Percentiles rank a stretch among this genome's conserved stretches.
Evolutionary conservation across 2,888 invertebrate genomes (phyloP).

Genomic region (Nomada flava): DNA sequence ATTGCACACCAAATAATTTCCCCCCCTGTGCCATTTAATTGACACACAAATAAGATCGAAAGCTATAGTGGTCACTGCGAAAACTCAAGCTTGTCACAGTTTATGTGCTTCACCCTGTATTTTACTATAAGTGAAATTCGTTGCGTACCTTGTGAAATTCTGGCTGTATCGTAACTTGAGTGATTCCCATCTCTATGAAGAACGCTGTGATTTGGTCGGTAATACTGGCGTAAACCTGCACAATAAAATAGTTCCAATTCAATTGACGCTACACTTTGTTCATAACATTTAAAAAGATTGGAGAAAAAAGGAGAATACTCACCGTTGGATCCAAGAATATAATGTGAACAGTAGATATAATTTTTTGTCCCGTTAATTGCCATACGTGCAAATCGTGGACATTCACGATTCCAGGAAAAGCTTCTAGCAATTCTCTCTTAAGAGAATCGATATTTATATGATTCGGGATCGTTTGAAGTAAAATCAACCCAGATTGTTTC

Average conservation of each 20-base stretch:
- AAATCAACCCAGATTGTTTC: slow-evolving; percentile 94
- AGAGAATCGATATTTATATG: slow-evolving; percentile 92
- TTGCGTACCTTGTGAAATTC: slow-evolving; percentile 87
- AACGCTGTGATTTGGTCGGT: slow-evolving; percentile 89
- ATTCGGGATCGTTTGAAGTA: slow-evolving; percentile 96
- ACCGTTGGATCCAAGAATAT: slow-evolving; percentile 89
- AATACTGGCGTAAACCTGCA: slow-evolving; percentile 85
- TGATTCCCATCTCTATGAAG: slow-evolving; percentile 92
- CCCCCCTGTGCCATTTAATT: no score
- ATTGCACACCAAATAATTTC: no score
- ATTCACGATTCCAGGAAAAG: slow-evolving; percentile 90
- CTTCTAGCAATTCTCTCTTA: slow-evolving; percentile 87
- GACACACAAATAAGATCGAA: no score
- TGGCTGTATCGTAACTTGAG: slow-evolving; percentile 94
- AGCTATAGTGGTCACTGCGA: no score
- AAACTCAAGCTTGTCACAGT: no score
- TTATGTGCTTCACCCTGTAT: no score
- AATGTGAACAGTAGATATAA: slow-evolving; percentile 94
- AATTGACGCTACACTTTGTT: not conserved
- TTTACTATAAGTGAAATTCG: not conserved
- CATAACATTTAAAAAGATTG: not conserved
- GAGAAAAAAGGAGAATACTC: slow-evolving; percentile 35
- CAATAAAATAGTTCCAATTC: not conserved
- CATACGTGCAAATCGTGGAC: slow-evolving; percentile 96
- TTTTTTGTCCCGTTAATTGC: slow-evolving; percentile 92